Evolutionary conservation across 2,797 vertebrate species (phyloP), one percentile per base, ranked within the genome.

Genomic region (Protonibea diacanthus): DNA sequence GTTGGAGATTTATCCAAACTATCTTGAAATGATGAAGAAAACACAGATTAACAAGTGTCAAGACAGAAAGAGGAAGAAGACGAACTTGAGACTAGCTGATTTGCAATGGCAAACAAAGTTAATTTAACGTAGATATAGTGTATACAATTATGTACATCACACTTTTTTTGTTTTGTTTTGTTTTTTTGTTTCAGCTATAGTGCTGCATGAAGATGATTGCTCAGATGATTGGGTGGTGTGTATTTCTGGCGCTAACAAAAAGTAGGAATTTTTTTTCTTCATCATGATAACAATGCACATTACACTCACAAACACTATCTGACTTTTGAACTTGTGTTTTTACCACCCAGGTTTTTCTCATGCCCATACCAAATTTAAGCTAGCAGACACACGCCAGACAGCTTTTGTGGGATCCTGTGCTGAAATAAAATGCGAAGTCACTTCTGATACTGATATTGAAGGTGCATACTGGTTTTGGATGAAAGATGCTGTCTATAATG

Each of bases 391-490:
- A 0, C 0, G 0, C 0, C 12, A 67, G 58, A 74, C n/a, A 3
- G 74, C 27, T 12, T 3, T 0, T 5, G 93, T 91, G 49, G 93
- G 93, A 1, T 94, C 92, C 42, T 94, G 92, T 66, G 5, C 86
- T 62, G 86, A 83, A 80, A 91, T 95, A 3, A 5, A 29, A 20
- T 95, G 92, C 33, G 2, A 0, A 0, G 1, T 57, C 27, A 0
- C 0, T 7, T 0, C 0, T 0, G 0, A 0, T 0, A 0, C 1
- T 0, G 0, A 0, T 1, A 0, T 0, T 20, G 0, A 0, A 0
- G 0, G 0, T 2, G 9, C 38, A 2, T 0, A 38, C 20, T 89
- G 89, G 77, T 84, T 91, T 53, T 94, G 94, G 95, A 63, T 94
- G n/a, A 94, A 94, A 58, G 25, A 94, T 73, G 0, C 61, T 9